Evolutionary conservation across 2,113 vertebrate species (phyloP).

Genomic region (Apteryx owenii): DNA sequence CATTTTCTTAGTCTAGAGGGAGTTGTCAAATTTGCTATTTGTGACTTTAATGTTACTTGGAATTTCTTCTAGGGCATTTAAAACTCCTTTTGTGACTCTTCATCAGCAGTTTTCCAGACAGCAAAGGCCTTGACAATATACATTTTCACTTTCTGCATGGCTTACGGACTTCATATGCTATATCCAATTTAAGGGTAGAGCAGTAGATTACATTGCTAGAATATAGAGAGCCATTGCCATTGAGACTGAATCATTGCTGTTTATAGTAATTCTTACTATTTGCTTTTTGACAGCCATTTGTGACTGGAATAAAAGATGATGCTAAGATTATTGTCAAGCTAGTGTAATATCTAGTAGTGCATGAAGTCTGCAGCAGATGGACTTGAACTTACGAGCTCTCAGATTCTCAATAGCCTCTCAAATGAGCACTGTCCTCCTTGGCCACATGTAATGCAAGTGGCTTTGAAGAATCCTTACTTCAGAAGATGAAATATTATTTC

Average conservation of each 20-base stretch:
- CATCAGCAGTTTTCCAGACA: conserved; percentile 67
- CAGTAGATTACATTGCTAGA: conserved; percentile 69
- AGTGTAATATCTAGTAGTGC: conserved; percentile 29
- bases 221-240: conserved; percentile 58
- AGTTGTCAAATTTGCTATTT: conserved; percentile 59
- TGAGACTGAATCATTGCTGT: conserved; percentile 53
- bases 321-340: conserved; percentile 29
- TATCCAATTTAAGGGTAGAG: conserved; percentile 73
- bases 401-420: conserved; percentile 30
- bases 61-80: conserved; percentile 69
- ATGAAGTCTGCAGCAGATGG: conserved; percentile 33
- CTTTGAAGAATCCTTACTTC: conserved; percentile 57
- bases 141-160: conserved; percentile 72
- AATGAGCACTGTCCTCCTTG: conserved; percentile 50
- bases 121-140: conserved; percentile 55
- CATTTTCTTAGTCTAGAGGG: conserved; percentile 37
- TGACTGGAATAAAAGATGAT: conserved; percentile 60
- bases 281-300: conserved; percentile 71
- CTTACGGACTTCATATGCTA: conserved; percentile 72
- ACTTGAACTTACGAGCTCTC: conserved; percentile 33
- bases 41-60: conserved; percentile 63
- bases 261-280: conserved; percentile 74
- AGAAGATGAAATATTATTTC: conserved; percentile 56
- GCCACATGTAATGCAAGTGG: neutral
- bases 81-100: conserved; percentile 67